Base-by-base conservation (phyloP, 2,113 vertebrate genomes). In the Irena cyanogastra region DNA sequence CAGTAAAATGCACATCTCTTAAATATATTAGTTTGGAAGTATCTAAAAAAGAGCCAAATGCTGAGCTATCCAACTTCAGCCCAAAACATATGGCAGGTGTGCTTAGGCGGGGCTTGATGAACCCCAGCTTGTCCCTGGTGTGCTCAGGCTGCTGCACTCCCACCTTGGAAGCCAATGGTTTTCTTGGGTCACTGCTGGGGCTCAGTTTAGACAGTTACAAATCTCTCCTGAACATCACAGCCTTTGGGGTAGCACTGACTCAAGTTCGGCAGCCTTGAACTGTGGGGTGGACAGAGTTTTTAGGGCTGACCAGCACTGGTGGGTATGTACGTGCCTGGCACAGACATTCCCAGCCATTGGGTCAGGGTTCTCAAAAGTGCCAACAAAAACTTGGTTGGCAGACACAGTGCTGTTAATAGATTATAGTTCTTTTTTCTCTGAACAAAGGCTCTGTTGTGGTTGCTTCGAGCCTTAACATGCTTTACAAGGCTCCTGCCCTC, bases 161-260 rank as follows among this genome's bases (percentile, higher is more conserved):
- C 24, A 14, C 21, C 35, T 41, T 0, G 4, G 41, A 35, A 23
- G 56, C 35, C 24, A 13, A 6, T 0, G 2, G 21, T 20, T 59
- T 79, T 35, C 44, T 44, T 49, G 37, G 37, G 13, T 33, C 0
- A 3, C 14, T n/a, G 13, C 15, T 66, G 66, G 23, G 41, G 54
- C 14, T 56, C 53, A 10, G 28, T 65, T 35, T 37, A 59, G 4
- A 12, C 1, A 3, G 8, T 37, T 41, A 41, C 19, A 64, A 61
- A 69, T 13, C 37, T 52, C 30, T 68, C 16, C 49, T 27, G 11
- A 81, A 30, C 22, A 31, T 18, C 27, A 18, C 6, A 23, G 33
- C 16, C 19, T 60, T 37, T 31, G 31, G 27, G 19, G 54, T 23
- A 13, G 68, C 87, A 59, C 39, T 39, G 33, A 19, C 57, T 44